phyloP scores from a whole-genome alignment of 2,888 invertebrate genomes.

The Spatulosminthurus flaviceps region DNA sequence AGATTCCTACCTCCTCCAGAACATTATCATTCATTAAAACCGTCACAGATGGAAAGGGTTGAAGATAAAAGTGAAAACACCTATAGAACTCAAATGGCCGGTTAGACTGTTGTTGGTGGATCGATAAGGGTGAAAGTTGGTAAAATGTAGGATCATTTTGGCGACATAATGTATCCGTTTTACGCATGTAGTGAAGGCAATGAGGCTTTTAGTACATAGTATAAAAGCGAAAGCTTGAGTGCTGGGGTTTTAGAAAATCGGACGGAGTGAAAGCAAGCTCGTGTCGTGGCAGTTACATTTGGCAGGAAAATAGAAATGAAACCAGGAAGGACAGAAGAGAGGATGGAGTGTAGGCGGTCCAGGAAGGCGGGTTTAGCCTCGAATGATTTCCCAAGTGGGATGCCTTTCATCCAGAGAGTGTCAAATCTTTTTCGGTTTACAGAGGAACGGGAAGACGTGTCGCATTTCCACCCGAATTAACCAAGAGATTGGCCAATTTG shows the following conservation, averaged over 20 bases:
- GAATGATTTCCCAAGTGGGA: conserved; percentile 63
- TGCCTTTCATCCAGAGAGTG: conserved; percentile 61
- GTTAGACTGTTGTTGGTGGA: conserved; percentile 42
- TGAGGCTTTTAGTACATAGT: conserved; percentile 20
- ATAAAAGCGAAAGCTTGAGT: conserved; percentile 11
- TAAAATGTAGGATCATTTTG: conserved; percentile 51
- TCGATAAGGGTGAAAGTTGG: conserved; percentile 55
- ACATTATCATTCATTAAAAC: too few relatives aligned
- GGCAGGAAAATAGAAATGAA: conserved; percentile 48
- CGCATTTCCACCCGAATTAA: conserved; percentile 64
- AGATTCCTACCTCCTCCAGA: too few relatives aligned
- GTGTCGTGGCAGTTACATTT: conserved; percentile 14
- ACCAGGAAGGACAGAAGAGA: conserved; percentile 47
- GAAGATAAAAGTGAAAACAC: too few relatives aligned
- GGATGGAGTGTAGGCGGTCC: conserved; percentile 47
- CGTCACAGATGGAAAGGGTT: too few relatives aligned
- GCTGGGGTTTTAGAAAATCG: conserved; percentile 27
- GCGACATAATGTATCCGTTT: conserved; percentile 60
- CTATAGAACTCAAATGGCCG: not conserved
- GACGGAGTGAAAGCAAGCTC: conserved; percentile 31
- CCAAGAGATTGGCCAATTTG: conserved; percentile 64
- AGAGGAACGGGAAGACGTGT: conserved; percentile 61
- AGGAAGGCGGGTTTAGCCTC: conserved; percentile 56
- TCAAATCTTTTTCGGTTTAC: conserved; percentile 62
- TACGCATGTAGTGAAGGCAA: conserved; percentile 57